These are phyloP conservation scores for Tinamus major DNA, from an alignment of 2,797 vertebrate genomes.

Conservation along the genomic window DNA sequence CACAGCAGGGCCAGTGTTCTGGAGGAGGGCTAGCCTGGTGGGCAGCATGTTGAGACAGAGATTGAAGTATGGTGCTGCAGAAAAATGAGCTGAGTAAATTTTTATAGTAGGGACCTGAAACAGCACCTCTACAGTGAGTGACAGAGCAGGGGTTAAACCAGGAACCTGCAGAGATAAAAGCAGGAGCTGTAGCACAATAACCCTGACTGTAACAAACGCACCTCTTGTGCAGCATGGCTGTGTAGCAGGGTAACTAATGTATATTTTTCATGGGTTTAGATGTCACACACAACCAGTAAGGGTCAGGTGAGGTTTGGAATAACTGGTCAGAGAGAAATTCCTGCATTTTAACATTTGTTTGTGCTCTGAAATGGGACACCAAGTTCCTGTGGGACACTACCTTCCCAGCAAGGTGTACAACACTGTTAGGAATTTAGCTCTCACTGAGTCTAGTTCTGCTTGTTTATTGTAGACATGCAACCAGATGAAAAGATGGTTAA, in stretches of 20 bases:
- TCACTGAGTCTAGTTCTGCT: neutral
- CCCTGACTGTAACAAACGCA: neutral
- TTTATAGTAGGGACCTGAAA: no score
- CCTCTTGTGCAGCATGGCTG: neutral
- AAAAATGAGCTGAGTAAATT: neutral
- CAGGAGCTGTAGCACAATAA: neutral
- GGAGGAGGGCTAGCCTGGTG: accelerated
- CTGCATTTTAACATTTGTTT: neutral
- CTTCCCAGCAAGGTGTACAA: neutral
- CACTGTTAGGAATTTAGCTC: neutral
- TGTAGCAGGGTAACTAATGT: neutral
- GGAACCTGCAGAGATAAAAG: neutral
- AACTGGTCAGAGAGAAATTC: neutral
- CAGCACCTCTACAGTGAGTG: no score
- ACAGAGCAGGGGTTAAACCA: neutral
- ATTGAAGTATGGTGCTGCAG: neutral
- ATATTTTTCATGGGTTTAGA: neutral
- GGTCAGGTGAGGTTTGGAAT: neutral
- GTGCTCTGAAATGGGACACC: neutral
- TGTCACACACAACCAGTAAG: neutral
- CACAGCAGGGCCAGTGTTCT: neutral
- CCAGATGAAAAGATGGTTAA: neutral
- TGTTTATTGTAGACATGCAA: neutral
- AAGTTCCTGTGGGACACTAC: neutral
- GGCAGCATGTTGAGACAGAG: no score